These are phyloP conservation scores for Rhingia campestris DNA, from an alignment of 2,888 invertebrate genomes.

Conservation along the genomic window DNA sequence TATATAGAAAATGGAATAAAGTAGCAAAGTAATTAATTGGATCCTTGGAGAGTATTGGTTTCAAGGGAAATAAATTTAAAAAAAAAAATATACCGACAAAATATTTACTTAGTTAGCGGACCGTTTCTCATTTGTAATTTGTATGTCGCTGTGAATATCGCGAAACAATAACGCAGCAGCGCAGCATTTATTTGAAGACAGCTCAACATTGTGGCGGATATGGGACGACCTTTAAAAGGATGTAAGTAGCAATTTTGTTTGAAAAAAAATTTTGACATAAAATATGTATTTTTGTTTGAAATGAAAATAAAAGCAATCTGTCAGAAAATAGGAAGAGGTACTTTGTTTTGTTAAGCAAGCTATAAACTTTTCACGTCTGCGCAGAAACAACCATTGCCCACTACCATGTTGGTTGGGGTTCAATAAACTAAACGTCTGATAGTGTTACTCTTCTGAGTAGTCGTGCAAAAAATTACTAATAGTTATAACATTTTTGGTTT, in stretches of 20 bases:
- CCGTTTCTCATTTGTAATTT: constrained; percentile 49
- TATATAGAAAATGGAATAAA: constrained; percentile 62
- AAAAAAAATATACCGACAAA: constrained; percentile 9
- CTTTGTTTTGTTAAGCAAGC: background rate
- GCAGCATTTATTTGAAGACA: constrained; percentile 6
- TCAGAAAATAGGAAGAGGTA: background rate
- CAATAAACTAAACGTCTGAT: constrained; percentile 3
- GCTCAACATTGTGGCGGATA: constrained; percentile 39
- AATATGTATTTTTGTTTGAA: background rate
- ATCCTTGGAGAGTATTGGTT: constrained; percentile 48
- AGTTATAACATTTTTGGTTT: background rate
- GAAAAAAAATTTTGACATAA: background rate
- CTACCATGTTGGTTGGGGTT: background rate
- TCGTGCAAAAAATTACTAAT: background rate
- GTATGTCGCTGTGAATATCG: constrained; percentile 50
- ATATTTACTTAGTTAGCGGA: constrained; percentile 65
- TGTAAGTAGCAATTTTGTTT: constrained; percentile 28
- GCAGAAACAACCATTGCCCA: background rate
- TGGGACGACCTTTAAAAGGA: constrained; percentile 12
- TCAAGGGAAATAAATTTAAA: constrained; percentile 31
- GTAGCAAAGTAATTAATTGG: constrained; percentile 30
- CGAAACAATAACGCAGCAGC: constrained; percentile 7
- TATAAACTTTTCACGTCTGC: constrained; percentile 21
- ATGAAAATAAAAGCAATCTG: background rate
- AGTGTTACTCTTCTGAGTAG: background rate